Evolutionary conservation across 2,113 vertebrate genomes (phyloP).

Genomic region (Crotophaga sulcirostris): DNA sequence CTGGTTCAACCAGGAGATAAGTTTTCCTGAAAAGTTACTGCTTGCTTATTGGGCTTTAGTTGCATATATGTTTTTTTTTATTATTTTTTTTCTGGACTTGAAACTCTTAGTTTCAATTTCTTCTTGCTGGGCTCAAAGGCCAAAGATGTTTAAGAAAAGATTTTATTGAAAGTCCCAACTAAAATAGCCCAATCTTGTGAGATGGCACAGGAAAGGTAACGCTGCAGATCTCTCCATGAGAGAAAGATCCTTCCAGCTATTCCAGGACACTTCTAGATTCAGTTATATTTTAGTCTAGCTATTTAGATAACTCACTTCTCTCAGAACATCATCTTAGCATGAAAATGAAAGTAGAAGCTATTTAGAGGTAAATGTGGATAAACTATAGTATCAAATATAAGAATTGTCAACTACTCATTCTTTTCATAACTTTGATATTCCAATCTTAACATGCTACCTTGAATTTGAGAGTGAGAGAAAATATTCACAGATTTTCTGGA

Average conservation of each 20-base stretch:
- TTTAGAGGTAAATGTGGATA: neutral
- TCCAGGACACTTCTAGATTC: neutral
- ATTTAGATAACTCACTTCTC: neutral
- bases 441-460: neutral
- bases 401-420: neutral
- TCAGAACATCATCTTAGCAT: neutral
- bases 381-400: neutral
- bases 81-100: neutral
- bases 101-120: neutral
- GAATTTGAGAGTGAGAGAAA: neutral
- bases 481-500: neutral
- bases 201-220: neutral
- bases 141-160: neutral
- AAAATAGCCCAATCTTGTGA: neutral
- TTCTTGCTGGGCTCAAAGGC: neutral
- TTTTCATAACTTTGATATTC: neutral
- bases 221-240: neutral
- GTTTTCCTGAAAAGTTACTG: neutral
- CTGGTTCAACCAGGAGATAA: neutral
- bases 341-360: neutral
- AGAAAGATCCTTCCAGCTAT: neutral
- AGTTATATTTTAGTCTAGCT: neutral
- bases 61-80: neutral
- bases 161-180: neutral
- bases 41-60: neutral